Percentiles rank a stretch among this genome's conserved stretches.
phyloP scores from a whole-genome alignment of 2,113 vertebrate species.

The Benitochromis conjunctus region DNA sequence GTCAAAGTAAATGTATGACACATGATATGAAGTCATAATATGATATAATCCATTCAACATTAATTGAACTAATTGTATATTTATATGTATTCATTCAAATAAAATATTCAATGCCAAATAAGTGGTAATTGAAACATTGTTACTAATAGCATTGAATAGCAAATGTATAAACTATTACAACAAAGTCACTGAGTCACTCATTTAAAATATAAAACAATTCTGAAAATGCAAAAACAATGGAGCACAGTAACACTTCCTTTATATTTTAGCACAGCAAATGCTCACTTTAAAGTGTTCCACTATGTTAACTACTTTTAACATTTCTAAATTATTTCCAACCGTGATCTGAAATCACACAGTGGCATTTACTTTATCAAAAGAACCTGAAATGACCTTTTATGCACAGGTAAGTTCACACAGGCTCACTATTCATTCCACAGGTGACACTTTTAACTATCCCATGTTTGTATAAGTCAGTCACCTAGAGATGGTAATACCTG shows the following conservation, averaged over 20 bases:
- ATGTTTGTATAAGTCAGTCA: not conserved
- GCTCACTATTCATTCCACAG: not conserved
- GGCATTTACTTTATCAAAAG: not conserved
- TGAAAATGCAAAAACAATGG: not conserved
- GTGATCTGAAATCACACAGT: not conserved
- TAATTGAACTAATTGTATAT: not conserved
- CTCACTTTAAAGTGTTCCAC: not conserved
- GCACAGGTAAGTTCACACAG: not conserved
- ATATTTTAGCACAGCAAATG: not conserved
- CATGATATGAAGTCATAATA: not conserved
- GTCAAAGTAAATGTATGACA: not conserved
- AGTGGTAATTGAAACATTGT: not conserved
- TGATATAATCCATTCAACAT: not conserved
- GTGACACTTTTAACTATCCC: not conserved
- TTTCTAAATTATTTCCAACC: not conserved
- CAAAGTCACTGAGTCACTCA: not conserved
- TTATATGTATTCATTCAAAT: not conserved
- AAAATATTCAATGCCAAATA: not conserved
- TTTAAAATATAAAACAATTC: not conserved
- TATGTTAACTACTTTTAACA: not conserved
- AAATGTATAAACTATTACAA: not conserved
- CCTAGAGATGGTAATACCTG: not conserved
- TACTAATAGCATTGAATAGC: not conserved
- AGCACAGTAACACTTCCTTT: not conserved
- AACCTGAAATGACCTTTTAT: not conserved